These are phyloP conservation scores for Cyclina sinensis DNA, from an alignment of 1,140 invertebrate species.

Conservation along the genomic window DNA sequence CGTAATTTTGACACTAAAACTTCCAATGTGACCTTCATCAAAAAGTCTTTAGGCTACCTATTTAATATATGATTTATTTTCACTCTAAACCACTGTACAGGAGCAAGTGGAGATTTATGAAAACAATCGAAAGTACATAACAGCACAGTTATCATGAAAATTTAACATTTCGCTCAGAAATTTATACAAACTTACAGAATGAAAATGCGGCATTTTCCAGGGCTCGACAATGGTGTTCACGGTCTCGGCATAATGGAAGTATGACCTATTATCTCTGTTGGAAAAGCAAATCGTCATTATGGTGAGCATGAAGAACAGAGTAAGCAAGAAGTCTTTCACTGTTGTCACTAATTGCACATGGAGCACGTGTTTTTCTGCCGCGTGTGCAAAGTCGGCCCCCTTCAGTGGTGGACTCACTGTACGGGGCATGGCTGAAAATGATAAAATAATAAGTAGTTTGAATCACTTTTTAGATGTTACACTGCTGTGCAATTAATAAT, in stretches of 20 bases:
- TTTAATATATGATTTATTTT: no score
- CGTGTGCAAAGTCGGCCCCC: neutral
- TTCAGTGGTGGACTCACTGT: neutral
- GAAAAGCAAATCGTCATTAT: slow-evolving; percentile 71
- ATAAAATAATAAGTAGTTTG: neutral
- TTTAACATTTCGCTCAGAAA: no score
- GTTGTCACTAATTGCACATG: neutral
- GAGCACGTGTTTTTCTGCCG: neutral
- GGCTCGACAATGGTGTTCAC: slow-evolving; percentile 62
- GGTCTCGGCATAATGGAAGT: slow-evolving; percentile 54
- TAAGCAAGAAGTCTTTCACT: slow-evolving; percentile 55
- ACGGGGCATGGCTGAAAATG: neutral
- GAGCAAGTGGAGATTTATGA: no score
- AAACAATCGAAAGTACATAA: no score
- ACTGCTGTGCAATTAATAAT: neutral
- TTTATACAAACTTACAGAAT: slow-evolving; percentile 6
- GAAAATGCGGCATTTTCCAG: slow-evolving; percentile 8
- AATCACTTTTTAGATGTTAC: neutral
- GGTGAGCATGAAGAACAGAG: slow-evolving; percentile 48
- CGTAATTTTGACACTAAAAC: no score
- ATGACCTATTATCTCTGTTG: slow-evolving; percentile 72
- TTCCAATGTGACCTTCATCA: no score
- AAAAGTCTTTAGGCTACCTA: no score
- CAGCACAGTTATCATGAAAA: no score
- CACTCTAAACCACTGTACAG: no score